Base-by-base conservation (phyloP, 2,797 vertebrate genomes). In the Danio albolineatus region DNA sequence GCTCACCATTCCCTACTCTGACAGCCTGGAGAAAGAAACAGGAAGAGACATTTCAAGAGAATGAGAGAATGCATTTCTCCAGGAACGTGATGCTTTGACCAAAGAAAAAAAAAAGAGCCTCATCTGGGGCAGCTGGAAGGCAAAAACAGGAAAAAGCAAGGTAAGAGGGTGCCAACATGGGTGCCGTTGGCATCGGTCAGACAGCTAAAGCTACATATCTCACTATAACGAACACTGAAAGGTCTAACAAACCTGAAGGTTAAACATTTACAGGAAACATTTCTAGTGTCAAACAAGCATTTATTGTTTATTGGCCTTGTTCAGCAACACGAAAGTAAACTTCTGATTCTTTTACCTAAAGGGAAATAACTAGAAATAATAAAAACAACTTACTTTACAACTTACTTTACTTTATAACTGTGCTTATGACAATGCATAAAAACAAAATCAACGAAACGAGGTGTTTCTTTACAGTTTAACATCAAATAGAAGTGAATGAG, bases 11-110 rank as follows among this genome's bases (percentile, higher is more conserved):
- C 44, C 64, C 67, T 49, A 14, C 5, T 46, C 43, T 56, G 51
- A 46, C 39, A 38, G 51, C 62, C 16, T 76, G 14, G 57, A 83
- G 80, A 86, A 87, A 86, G 78, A 88, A 67, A 80, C 66, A 38
- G 73, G 80, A 79, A 8, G 28, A 78, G 76, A 77, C 28, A 41
- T 21, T 49, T 60, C 19, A 48, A 70, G 73, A 51, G 74, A 53
- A 17, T 46, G 69, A 71, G 54, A 51, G 77, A 76, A 57, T 21
- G 65, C 51, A 51, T 80, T 60, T 38, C 38, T 70, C 56, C 56
- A 39, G 82, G 79, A 83, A 80, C 70, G 66, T 69, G 75, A 81
- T 82, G 66, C 64, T 39, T 83, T 85, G 67, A 72, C 69, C 7
- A 21, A 9, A 72, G 54, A 54, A 36, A 49, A 69, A 28, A 28